Percentiles rank a stretch among this genome's conserved stretches.
These are phyloP conservation scores for Bungarus multicinctus DNA, from an alignment of 2,113 vertebrate genomes.

Conservation along the genomic window DNA sequence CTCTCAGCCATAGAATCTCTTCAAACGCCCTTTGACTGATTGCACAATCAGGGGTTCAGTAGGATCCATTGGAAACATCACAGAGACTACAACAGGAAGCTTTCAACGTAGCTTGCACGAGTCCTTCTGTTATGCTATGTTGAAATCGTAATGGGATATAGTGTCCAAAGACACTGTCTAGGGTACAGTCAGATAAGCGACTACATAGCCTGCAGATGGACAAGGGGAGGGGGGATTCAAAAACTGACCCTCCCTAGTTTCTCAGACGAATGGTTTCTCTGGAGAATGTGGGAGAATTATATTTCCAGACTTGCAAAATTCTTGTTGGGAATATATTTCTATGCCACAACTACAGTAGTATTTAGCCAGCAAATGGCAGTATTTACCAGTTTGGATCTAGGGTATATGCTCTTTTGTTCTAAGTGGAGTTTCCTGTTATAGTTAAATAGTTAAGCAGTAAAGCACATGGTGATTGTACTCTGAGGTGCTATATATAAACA, in stretches of 20 bases:
- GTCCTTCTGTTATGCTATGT: background rate
- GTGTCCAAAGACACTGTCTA: no score
- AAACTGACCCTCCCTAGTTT: background rate
- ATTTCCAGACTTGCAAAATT: background rate
- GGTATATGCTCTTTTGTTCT: no score
- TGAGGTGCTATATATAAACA: no score
- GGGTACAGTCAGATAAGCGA: no score
- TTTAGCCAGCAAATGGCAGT: no score
- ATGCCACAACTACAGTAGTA: no score
- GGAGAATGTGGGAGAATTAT: background rate
- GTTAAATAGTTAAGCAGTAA: no score
- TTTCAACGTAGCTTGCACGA: background rate
- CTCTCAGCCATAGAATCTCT: constrained; percentile 54
- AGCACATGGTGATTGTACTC: no score
- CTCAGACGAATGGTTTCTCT: background rate
- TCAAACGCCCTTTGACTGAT: constrained; percentile 45
- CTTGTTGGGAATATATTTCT: no score
- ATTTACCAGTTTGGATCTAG: no score
- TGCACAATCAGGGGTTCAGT: constrained; percentile 51
- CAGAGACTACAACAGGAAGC: constrained; percentile 22
- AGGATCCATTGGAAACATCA: constrained; percentile 60
- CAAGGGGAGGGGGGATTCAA: background rate
- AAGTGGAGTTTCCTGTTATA: no score
- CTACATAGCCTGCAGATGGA: background rate
- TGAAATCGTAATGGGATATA: background rate